These are phyloP conservation scores for Mastigias papua DNA, from an alignment of 30 jellyfish, hydroid and myxozoan species.

Conservation along the genomic window DNA sequence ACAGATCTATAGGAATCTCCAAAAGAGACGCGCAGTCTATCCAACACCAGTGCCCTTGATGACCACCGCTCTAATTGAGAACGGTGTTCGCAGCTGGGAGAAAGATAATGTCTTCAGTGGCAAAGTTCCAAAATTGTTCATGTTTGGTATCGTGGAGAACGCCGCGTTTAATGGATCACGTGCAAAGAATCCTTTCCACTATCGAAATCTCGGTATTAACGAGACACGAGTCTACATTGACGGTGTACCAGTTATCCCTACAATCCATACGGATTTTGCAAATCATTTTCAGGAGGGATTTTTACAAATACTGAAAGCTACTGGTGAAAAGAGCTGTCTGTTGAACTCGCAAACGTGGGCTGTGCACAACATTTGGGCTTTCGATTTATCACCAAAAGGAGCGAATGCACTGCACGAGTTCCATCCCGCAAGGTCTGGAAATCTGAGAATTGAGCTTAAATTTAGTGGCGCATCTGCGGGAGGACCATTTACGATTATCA, in stretches of 20 bases:
- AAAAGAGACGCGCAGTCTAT: not conserved
- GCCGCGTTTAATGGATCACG: not conserved
- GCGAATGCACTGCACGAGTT: not conserved
- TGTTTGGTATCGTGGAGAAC: not conserved
- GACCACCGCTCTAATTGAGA: not conserved
- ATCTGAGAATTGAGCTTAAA: not conserved
- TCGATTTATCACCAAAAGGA: not conserved
- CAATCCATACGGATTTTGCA: not conserved
- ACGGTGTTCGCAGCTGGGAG: not conserved
- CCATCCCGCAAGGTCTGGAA: not conserved
- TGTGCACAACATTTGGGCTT: not conserved
- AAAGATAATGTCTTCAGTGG: slow-evolving; percentile 4
- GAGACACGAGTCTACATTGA: not conserved
- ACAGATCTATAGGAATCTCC: not conserved
- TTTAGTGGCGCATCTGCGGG: not conserved
- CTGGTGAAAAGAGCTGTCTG: not conserved
- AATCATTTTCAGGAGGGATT: not conserved
- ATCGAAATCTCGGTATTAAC: not conserved
- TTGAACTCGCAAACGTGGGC: slow-evolving; percentile 2
- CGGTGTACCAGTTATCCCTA: not conserved
- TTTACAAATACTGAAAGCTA: not conserved
- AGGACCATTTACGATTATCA: not conserved
- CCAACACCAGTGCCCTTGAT: slow-evolving; percentile 5
- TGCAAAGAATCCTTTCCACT: not conserved
- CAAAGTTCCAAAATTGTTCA: not conserved